These are phyloP conservation scores for Callipepla californica DNA, from an alignment of 2,113 vertebrate species.

Conservation along the genomic window DNA sequence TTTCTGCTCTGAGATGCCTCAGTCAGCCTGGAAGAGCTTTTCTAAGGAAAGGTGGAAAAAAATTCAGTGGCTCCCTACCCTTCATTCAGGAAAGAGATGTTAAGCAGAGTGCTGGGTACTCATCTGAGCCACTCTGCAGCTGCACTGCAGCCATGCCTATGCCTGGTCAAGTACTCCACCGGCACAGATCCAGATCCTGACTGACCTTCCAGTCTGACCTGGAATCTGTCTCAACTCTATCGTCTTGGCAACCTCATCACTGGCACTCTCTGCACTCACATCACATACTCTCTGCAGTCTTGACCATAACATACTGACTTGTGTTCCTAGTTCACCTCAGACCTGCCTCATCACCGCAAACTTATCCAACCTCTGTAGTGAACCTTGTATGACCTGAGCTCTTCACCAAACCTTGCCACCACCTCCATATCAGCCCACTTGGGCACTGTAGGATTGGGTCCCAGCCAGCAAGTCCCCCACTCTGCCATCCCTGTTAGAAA, in stretches of 20 bases:
- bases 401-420: background rate
- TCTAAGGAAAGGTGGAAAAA: background rate
- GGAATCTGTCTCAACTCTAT: background rate
- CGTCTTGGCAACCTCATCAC: background rate
- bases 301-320: background rate
- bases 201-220: background rate
- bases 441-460: rapidly evolving
- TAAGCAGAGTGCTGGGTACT: background rate
- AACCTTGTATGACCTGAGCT: background rate
- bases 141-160: background rate
- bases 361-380: background rate
- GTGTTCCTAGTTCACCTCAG: background rate
- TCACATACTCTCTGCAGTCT: no score
- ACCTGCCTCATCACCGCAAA: background rate
- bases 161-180: rapidly evolving
- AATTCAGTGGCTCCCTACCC: background rate
- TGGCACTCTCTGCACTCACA: background rate
- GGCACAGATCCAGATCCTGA: background rate
- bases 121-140: background rate
- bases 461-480: rapidly evolving
- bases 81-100: rapidly evolving
- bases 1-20: background rate
- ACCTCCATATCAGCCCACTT: background rate
- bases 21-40: background rate
- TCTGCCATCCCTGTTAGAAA: background rate